Evolutionary conservation across 2,113 vertebrate species (phyloP).

Genomic region (Gnathonemus echidnorhynchus): DNA sequence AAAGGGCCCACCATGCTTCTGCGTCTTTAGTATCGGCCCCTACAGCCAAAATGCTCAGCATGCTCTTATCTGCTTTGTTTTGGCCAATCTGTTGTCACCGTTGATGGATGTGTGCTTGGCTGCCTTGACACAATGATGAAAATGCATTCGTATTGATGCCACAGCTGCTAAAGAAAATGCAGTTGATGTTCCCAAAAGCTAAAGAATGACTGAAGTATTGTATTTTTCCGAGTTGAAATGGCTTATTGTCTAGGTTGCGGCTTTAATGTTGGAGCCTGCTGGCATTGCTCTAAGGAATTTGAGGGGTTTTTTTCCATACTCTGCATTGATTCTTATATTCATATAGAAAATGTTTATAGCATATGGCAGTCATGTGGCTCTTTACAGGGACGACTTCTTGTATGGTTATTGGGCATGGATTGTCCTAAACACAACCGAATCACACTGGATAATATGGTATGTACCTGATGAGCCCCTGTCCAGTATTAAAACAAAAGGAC

Average conservation of each 20-base stretch:
- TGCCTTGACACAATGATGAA: conserved; percentile 23
- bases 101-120: conserved; percentile 19
- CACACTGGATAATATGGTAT: not conserved
- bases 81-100: not conserved
- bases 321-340: not conserved
- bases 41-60: not conserved
- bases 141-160: not conserved
- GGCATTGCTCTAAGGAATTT: not conserved
- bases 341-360: not conserved
- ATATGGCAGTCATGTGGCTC: not conserved
- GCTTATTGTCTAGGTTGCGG: not conserved
- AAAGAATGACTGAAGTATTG: not conserved
- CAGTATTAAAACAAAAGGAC: not conserved
- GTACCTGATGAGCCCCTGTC: not conserved
- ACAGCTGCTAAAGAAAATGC: conserved; percentile 9
- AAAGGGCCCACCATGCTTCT: not conserved
- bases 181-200: not conserved
- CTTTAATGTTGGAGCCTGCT: not conserved
- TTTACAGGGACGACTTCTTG: not conserved
- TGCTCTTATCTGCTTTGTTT: conserved; percentile 11
- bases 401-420: not conserved
- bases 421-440: not conserved
- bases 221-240: not conserved
- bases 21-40: conserved; percentile 4
- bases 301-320: not conserved